phyloP scores from a whole-genome alignment of 2,797 vertebrate species.

The Synanceia verrucosa region DNA sequence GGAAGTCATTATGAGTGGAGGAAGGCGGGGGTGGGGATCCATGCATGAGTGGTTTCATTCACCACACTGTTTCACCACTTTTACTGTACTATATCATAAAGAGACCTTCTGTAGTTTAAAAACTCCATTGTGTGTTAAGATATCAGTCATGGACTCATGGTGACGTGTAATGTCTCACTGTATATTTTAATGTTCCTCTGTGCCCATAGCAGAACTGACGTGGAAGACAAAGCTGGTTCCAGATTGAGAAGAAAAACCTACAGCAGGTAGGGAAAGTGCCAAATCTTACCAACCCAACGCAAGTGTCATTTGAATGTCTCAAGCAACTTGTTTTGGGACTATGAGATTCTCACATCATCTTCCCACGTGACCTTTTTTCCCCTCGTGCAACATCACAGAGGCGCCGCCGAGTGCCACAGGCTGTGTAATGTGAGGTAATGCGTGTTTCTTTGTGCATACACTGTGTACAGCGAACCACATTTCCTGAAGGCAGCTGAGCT shows the following conservation, averaged over 20 bases:
- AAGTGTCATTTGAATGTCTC: not conserved
- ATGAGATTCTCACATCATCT: not conserved
- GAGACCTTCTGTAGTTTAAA: not conserved
- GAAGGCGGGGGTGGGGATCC: not conserved
- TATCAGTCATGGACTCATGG: not conserved
- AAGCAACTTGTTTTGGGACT: not conserved
- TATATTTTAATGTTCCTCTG: not conserved
- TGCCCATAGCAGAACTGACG: slow-evolving; percentile 3
- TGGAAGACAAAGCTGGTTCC: slow-evolving; percentile 5
- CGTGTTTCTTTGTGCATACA: slow-evolving; percentile 32
- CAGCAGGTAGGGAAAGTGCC: slow-evolving; percentile 50
- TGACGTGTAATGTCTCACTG: not conserved
- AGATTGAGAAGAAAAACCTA: slow-evolving; percentile 49
- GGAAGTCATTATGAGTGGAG: slow-evolving; percentile 24
- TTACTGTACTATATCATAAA: not conserved
- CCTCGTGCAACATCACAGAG: slow-evolving; percentile 22
- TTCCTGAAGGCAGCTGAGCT: slow-evolving; percentile 52
- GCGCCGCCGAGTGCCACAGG: not conserved
- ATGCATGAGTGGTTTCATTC: slow-evolving; percentile 11
- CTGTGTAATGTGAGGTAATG: slow-evolving; percentile 32
- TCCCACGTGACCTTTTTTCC: slow-evolving; percentile 23
- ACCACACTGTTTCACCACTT: not conserved
- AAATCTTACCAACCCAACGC: not conserved
- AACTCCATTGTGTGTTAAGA: not conserved
- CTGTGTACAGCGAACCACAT: slow-evolving; percentile 75